A percentile compares a stretch with the other conserved stretches of the same genome.
Conservation (phyloP, 2,888 invertebrate genomes). For the Tolmerus cingulatus region DNA sequence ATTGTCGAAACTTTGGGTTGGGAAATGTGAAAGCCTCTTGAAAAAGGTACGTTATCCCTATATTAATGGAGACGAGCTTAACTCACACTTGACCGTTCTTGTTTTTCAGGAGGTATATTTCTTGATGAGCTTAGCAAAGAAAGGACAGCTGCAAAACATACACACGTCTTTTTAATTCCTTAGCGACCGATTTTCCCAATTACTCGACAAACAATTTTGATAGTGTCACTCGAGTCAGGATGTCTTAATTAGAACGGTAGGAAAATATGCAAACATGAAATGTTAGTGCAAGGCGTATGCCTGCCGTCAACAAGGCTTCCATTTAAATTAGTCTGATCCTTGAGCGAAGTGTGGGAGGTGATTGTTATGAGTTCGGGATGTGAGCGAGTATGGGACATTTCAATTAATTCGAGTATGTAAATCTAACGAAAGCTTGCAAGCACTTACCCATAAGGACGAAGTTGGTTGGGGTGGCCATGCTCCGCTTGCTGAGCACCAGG, state of each 20-base stretch:
- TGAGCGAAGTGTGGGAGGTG: not conserved
- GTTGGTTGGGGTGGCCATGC: slow-evolving; percentile 91
- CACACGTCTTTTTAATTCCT: not conserved
- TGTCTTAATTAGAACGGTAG: not conserved
- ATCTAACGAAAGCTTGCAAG: not conserved
- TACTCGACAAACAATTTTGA: not conserved
- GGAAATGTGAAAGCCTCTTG: no score
- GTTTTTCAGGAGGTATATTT: not conserved
- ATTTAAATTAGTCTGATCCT: not conserved
- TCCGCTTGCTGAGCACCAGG: slow-evolving; percentile 85
- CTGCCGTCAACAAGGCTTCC: not conserved
- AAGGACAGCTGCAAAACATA: not conserved
- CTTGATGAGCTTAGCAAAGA: not conserved
- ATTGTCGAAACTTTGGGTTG: no score
- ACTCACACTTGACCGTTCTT: not conserved
- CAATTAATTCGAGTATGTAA: slow-evolving; percentile 7
- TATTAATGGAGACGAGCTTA: no score
- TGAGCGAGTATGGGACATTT: not conserved
- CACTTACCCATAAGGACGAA: slow-evolving; percentile 79
- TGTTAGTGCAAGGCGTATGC: not conserved
- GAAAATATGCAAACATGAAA: not conserved
- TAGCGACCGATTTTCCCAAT: not conserved
- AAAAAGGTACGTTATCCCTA: no score
- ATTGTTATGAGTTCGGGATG: not conserved
- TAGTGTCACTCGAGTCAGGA: not conserved